A percentile compares a stretch with the other conserved stretches of the same genome.
Conservation (phyloP, 2,797 vertebrate genomes). For the Pristis pectinata region DNA sequence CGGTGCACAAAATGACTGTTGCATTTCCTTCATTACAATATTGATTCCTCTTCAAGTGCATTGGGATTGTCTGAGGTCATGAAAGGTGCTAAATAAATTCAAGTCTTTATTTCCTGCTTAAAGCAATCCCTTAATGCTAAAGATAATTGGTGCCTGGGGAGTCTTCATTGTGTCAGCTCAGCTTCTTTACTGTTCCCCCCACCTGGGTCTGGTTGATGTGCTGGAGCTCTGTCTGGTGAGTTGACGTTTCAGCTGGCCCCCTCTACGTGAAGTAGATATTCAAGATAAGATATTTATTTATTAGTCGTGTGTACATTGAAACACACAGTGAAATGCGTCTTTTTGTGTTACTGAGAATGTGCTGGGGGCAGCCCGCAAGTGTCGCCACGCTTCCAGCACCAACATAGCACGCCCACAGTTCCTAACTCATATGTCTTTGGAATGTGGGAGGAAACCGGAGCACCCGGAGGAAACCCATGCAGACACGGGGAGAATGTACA, state of each 20-base stretch:
- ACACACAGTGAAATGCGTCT: no score
- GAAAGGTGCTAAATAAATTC: not conserved
- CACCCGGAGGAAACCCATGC: no score
- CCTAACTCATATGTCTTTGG: no score
- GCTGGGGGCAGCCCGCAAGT: no score
- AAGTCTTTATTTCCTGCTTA: not conserved
- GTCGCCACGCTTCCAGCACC: no score
- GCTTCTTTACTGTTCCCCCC: not conserved
- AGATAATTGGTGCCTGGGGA: not conserved
- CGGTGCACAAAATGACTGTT: not conserved
- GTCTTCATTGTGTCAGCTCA: not conserved
- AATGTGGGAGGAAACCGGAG: no score
- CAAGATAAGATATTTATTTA: no score
- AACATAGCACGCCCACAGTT: no score
- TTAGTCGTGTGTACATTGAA: no score
- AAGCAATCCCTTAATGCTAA: not conserved
- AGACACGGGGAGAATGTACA: no score
- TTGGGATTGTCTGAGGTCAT: not conserved
- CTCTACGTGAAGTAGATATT: not conserved
- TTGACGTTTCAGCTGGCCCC: not conserved
- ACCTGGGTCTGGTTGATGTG: not conserved
- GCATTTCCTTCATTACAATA: not conserved
- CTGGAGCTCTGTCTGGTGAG: not conserved
- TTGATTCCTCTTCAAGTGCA: not conserved
- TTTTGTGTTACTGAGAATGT: no score